Evolutionary conservation across 2,113 vertebrate species (phyloP).

Genomic region (Microtus pennsylvanicus): DNA sequence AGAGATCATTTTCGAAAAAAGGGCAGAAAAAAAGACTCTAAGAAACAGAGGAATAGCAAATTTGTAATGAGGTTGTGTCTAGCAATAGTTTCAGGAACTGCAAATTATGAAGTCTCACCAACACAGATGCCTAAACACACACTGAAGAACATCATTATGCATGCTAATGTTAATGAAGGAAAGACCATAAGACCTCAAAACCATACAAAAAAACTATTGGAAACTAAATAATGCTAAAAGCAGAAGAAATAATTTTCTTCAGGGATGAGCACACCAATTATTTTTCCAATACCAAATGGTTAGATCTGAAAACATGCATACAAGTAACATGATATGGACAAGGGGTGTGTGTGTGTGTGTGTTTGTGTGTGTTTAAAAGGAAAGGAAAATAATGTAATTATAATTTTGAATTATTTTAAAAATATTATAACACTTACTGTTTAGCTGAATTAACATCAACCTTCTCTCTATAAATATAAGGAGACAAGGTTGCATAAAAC

Average conservation of each 20-base stretch:
- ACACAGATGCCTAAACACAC: neutral
- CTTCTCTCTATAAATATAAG: neutral
- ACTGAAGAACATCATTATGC: neutral
- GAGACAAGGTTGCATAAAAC: neutral
- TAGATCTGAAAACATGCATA: neutral
- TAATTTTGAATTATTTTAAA: neutral
- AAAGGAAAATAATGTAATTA: neutral
- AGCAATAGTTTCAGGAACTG: neutral
- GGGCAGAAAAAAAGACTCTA: neutral
- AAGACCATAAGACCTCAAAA: neutral
- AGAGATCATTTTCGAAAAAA: neutral
- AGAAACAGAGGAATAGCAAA: neutral
- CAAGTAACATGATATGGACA: neutral
- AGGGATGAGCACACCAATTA: neutral
- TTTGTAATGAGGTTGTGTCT: neutral
- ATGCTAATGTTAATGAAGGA: neutral
- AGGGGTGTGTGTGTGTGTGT: neutral
- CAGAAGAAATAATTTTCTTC: neutral
- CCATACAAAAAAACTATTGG: neutral
- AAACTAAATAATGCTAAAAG: neutral
- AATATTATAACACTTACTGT: neutral
- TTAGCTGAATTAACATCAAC: neutral
- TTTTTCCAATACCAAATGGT: neutral
- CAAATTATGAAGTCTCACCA: neutral
- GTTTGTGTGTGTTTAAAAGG: neutral